Conservation (phyloP, 2,888 invertebrate species). For the Carcina quercana region DNA sequence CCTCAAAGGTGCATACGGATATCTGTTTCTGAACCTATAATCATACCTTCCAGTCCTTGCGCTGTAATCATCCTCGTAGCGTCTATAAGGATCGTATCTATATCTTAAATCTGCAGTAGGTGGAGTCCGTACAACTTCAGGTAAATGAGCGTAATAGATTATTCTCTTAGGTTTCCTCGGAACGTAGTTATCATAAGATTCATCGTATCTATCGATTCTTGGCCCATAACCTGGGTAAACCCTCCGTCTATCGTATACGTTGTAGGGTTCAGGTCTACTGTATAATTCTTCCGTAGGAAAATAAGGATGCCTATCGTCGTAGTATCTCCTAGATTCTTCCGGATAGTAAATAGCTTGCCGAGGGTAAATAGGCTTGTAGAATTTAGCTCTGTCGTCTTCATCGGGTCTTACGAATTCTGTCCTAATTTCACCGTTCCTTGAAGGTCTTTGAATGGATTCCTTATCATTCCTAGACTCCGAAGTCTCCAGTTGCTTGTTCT, state of each 20-base stretch:
- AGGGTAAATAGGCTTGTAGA: slow-evolving; percentile 59
- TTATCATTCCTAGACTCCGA: slow-evolving; percentile 68
- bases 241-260: slow-evolving; percentile 54
- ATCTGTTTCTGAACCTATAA: slow-evolving; percentile 55
- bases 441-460: slow-evolving; percentile 57
- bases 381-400: slow-evolving; percentile 42
- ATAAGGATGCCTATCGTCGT: slow-evolving; percentile 52
- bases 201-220: slow-evolving; percentile 56
- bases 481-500: slow-evolving; percentile 68
- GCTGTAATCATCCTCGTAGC: slow-evolving; percentile 54
- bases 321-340: slow-evolving; percentile 57
- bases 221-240: slow-evolving; percentile 35
- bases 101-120: slow-evolving; percentile 73
- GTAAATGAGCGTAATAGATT: slow-evolving; percentile 81
- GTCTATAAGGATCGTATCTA: slow-evolving; percentile 66
- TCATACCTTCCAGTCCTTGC: slow-evolving; percentile 58
- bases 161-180: slow-evolving; percentile 75
- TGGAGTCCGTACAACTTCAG: slow-evolving; percentile 78
- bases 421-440: slow-evolving; percentile 54
- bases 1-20: slow-evolving; percentile 56
- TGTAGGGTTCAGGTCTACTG: slow-evolving; percentile 55
- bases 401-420: slow-evolving; percentile 65
- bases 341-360: slow-evolving; percentile 66
- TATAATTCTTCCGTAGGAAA: slow-evolving; percentile 48
- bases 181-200: slow-evolving; percentile 49